A percentile compares a stretch with the other conserved stretches of the same genome.
These are phyloP conservation scores for Addax nasomaculatus DNA, from an alignment of 2,113 vertebrate genomes.

Conservation along the genomic window DNA sequence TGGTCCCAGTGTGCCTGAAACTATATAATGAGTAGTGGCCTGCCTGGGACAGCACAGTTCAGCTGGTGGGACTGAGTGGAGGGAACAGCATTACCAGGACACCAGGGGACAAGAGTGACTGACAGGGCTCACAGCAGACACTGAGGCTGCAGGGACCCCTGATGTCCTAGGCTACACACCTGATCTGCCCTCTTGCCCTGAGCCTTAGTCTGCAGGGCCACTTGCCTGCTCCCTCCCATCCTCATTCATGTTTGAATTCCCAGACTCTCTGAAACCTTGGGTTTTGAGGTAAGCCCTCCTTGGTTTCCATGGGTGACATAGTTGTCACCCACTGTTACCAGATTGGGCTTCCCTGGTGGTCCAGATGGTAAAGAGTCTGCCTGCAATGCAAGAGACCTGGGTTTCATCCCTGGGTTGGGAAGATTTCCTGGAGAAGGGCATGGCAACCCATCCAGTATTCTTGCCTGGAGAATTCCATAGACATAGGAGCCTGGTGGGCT, in stretches of 20 bases:
- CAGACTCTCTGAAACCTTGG: not conserved
- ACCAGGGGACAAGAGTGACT: not conserved
- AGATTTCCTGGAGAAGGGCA: not conserved
- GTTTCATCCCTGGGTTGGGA: not conserved
- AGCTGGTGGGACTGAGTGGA: too few relatives aligned
- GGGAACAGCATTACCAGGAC: not conserved
- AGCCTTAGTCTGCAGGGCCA: not conserved
- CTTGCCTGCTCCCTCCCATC: not conserved
- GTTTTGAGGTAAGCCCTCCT: too few relatives aligned
- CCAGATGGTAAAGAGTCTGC: not conserved
- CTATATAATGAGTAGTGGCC: not conserved
- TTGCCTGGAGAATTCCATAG: not conserved
- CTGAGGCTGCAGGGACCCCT: not conserved
- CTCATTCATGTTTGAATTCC: not conserved
- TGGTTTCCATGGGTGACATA: not conserved
- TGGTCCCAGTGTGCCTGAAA: rapidly evolving
- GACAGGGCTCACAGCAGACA: not conserved
- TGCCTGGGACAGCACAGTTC: not conserved
- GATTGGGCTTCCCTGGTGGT: not conserved
- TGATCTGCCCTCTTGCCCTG: not conserved
- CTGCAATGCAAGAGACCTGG: not conserved
- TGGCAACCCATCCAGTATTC: not conserved
- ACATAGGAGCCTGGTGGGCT: not conserved
- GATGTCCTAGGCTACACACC: not conserved
- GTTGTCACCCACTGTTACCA: not conserved